Evolutionary conservation across 1,140 invertebrate genomes (phyloP), one percentile per base, ranked within the genome.

Genomic region (Cydia splendana): DNA sequence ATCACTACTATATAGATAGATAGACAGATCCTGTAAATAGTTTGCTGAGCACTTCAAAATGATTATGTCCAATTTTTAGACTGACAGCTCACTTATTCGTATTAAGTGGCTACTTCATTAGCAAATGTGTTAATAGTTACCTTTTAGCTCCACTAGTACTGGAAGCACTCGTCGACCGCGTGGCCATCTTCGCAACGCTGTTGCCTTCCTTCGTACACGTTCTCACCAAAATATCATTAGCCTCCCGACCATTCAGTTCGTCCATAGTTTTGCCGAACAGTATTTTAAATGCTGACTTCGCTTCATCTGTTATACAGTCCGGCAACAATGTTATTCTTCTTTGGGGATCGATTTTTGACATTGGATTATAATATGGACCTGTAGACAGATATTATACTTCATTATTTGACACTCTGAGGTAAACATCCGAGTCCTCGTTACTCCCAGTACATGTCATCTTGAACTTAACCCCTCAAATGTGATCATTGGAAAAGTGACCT

Each of bases 241-340:
- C 97, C 93, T 97, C 96, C 77, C 95, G 95, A 18, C 93, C 84
- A 78, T 91, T 96, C 6, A 98, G 92, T 88, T 98, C 97, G 80
- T 96, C 95, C 71, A 96, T 93, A 71, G 94, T 83, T 85, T 94
- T 94, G 2, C 91, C 91, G 86, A 96, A 97, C 77, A 97, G 95
- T 38, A 92, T 83, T 87, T 95, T 95, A 18, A 98, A 94, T 79
- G 94, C 93, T 2, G 86, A 75, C 86, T 95, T 96, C 4, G 94
- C 94, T 65, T 97, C 95, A 18, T 96, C 95, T 0, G 92, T 85
- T 65, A 98, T 93, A 67, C 87, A 90, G 78, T 97, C 96, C 10
- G 97, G 96, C 74, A 98, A 89, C 65, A 98, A 87, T 24, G 97
- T 97, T 79, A 98, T 96, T 81, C 96, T 94, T 91, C 95, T 96